Percentiles rank a stretch among this genome's conserved stretches.
Evolutionary conservation across 1,140 invertebrate species (phyloP).

Genomic region (Solen grandis): DNA sequence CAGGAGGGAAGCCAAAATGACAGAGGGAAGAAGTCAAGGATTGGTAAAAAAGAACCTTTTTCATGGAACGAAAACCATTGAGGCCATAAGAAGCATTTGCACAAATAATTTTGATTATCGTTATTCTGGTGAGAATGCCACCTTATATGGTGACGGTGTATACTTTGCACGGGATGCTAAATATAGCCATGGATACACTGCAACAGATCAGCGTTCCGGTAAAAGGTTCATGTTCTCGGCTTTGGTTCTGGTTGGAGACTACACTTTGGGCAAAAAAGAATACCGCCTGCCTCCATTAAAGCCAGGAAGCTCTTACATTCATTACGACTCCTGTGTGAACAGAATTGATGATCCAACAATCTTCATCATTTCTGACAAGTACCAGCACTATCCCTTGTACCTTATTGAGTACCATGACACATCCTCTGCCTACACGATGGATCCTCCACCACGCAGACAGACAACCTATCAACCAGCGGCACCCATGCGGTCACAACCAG

Average conservation of each 20-base stretch:
- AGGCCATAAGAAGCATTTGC: slow-evolving; percentile 64
- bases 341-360: slow-evolving; percentile 65
- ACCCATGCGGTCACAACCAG: too few species aligned
- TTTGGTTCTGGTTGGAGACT: slow-evolving; percentile 72
- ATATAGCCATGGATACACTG: slow-evolving; percentile 67
- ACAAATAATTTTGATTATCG: slow-evolving; percentile 71
- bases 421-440: too few species aligned
- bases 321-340: slow-evolving; percentile 76
- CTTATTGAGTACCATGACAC: slow-evolving; percentile 71
- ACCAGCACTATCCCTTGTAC: slow-evolving; percentile 76
- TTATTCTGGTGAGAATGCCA: slow-evolving; percentile 65
- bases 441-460: too few species aligned
- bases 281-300: slow-evolving; percentile 68
- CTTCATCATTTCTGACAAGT: slow-evolving; percentile 72
- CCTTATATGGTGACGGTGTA: slow-evolving; percentile 72
- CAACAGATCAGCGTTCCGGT: not conserved
- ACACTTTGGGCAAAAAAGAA: slow-evolving; percentile 55
- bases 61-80: slow-evolving; percentile 66
- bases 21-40: slow-evolving; percentile 20
- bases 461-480: too few species aligned
- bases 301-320: slow-evolving; percentile 53
- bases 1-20: not conserved
- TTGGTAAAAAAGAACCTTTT: slow-evolving; percentile 62
- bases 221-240: slow-evolving; percentile 69
- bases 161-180: slow-evolving; percentile 73